Evolutionary conservation across 2,888 invertebrate genomes (phyloP), one percentile per base, ranked within the genome.

Genomic region (Perizoma flavofasciatum): DNA sequence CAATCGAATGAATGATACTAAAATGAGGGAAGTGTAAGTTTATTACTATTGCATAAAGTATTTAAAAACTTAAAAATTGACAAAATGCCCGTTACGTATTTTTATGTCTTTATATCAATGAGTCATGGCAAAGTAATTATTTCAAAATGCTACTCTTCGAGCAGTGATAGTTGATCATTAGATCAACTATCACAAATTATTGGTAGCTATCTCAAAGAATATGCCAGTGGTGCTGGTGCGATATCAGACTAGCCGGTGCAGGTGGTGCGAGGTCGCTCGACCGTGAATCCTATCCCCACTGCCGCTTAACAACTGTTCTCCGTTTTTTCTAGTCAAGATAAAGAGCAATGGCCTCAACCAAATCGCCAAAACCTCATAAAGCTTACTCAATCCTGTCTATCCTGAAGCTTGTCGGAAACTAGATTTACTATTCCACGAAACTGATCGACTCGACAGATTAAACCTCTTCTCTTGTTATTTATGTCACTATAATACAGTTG

Each of bases 251-350:
- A 59, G 69, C 67, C 69, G 67, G 74, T 75, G 85, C 89, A 88
- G 88, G 88, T 88, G 89, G 84, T 82, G 82, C 82, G 75, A 63
- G 77, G 68, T 77, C 86, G 83, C 87, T 89, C 90, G 80, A 89
- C 89, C 90, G 83, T 90, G 86, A 89, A 87, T 81, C 87, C 88
- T 85, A 85, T 74, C 88, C 70, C 76, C 74, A 71, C 73, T 75
- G 73, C 83, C 77, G 37, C 37, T 44, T 56, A 48, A 79, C 88
- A 88, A 89, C 88, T 88, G 89, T 86, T 88, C 81, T 84, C 75
- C 78, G 80, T 83, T 88, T 89, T 89, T 85, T 77, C 74, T 79
- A 71, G 77, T 69, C 75, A 79, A 78, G 74, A 71, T 72, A 68
- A 79, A 88, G 91, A 87, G 82, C 88, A 89, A 82, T 74, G 88